These are phyloP conservation scores for Drosophila multiciliata DNA, from an alignment of 2,888 invertebrate species.

Conservation along the genomic window DNA sequence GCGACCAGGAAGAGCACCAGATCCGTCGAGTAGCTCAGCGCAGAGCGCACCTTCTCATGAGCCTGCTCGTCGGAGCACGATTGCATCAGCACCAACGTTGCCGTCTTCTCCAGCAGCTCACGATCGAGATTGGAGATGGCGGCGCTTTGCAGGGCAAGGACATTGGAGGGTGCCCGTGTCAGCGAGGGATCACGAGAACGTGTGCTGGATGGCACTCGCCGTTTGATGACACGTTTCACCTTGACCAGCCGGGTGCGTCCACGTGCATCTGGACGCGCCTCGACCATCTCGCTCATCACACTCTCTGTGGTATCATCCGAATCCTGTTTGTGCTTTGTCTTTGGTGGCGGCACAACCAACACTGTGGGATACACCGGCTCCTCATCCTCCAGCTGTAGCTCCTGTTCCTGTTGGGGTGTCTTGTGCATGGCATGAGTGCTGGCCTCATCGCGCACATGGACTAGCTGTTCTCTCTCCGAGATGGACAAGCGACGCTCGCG, in stretches of 20 bases:
- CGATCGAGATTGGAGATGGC: conserved; percentile 56
- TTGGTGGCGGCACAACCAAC: conserved; percentile 50
- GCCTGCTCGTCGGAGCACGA: conserved; percentile 85
- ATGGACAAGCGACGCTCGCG: conserved; percentile 82
- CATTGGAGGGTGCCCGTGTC: conserved; percentile 55
- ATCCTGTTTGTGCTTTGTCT: conserved; percentile 42
- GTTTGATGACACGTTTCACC: conserved; percentile 82
- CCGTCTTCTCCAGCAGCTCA: conserved; percentile 59
- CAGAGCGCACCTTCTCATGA: conserved; percentile 89
- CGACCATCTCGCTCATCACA: conserved; percentile 76
- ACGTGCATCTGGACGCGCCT: conserved; percentile 82
- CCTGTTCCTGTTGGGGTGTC: conserved; percentile 45
- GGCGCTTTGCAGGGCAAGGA: conserved; percentile 21
- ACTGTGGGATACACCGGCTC: conserved; percentile 66
- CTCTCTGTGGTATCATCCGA: conserved; percentile 56
- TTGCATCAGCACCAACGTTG: conserved; percentile 82
- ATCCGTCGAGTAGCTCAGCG: conserved; percentile 90
- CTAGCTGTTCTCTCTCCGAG: conserved; percentile 82
- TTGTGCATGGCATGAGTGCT: conserved; percentile 74
- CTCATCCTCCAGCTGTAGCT: conserved; percentile 15
- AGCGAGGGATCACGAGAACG: conserved; percentile 82
- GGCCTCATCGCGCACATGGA: conserved; percentile 79
- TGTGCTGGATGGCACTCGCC: conserved; percentile 82
- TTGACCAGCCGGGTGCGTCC: conserved; percentile 83
- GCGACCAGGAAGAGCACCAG: conserved; percentile 90